Base-by-base conservation (phyloP, 2,113 vertebrate genomes). In the Pterocles gutturalis region DNA sequence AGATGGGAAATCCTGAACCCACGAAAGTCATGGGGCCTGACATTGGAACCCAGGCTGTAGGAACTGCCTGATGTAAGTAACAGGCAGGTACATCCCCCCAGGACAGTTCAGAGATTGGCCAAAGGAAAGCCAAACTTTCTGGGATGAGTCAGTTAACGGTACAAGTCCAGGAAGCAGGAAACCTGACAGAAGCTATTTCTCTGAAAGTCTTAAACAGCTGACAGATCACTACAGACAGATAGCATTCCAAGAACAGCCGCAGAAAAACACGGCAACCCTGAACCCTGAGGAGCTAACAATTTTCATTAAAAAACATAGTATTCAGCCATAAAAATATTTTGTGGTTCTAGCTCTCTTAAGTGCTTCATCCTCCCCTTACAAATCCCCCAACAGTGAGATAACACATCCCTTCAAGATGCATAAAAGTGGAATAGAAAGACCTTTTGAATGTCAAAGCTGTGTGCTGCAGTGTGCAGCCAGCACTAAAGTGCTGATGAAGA, bases 401-500 rank as follows among this genome's bases (percentile, higher is more conserved):
- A 57, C n/a, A 43, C 7, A 10, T 64, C 48, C 80, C 62, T 93
- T 96, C 54, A 87, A 53, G 67, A 82, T 54, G 60, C 73, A 57
- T 31, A 60, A 80, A 4, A 78, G 64, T 17, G 49, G 71, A 25
- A 73, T 8, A 86, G 62, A 94, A 87, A 89, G 89, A 90, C 72
- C 64, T 83, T 76, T 87, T 38, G 29, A 86, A 81, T 91, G 79
- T 93, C 83, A 89, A 96, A 97, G 60, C 70, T 51, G 29, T 31
- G 54, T 53, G 41, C 46, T 96, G 80, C 92, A 93, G 89, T 36
- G 13, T 26, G 73, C 41, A 95, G 89, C 26, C 64, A 83, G 45
- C 34, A 2, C 91, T 87, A 67, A 94, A 87, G 51, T 84, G 72
- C 83, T 96, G 83, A 91, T 94, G 94, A 92, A 89, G 93, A 92